Evolutionary conservation across 2,888 invertebrate species (phyloP), one percentile per base, ranked within the genome.

Genomic region (Philaethria dido): DNA sequence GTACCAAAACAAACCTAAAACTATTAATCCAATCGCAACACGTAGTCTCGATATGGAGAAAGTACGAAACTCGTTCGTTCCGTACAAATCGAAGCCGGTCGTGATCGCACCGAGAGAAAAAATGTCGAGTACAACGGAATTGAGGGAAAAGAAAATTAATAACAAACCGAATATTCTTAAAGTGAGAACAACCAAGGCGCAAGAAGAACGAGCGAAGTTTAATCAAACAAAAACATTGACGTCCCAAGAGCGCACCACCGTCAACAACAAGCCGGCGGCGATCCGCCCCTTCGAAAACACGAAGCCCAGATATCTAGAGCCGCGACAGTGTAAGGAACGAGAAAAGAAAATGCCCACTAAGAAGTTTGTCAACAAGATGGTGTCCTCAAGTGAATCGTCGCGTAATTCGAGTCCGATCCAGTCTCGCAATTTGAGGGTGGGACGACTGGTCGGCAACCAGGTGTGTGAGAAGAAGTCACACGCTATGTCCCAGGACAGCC

Each of bases 331-430:
- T 1, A 84, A 79, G 57, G 82, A 81, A 4, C 74, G 59, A 3
- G 77, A 76, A 2, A 79, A 76, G 61, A 81, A 79, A 55, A 70
- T 81, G 69, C 74, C 82, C 20, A 72, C 84, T 2, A 89, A 87
- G 36, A 93, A 90, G 64, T 77, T 90, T 20, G 81, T 86, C 20
- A 87, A 91, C 47, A 92, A 90, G 71, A 87, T 93, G 79, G 86
- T 93, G 16, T 94, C 94, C 0, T 94, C 94, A 0, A 94, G 94
- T 55, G 95, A 95, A 75, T 95, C 95, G 0, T 95, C 95, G 0
- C 90, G 95, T 13, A 95, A 95, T 69, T 95, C 95, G 1, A 95
- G 95, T 75, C 95, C 95, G 0, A 93, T 94, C 2, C 93, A 93
- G 80, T 85, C 87, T 71, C 85, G 93, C 0, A 80, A 79, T 39